Conservation (phyloP, 2,888 invertebrate species). For the Furcula furcula region DNA sequence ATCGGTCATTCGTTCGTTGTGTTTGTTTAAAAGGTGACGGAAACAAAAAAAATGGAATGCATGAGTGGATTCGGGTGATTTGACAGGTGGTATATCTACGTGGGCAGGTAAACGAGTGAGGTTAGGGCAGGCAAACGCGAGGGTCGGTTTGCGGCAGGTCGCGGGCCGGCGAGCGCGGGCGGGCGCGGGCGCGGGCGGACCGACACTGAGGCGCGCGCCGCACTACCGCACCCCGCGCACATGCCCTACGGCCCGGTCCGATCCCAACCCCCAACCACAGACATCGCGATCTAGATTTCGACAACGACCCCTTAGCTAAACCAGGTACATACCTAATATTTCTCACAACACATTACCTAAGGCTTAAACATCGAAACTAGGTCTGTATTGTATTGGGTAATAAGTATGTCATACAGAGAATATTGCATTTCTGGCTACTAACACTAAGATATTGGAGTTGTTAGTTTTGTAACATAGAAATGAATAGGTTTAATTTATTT, state of each 20-base stretch:
- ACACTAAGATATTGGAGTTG: too few species aligned
- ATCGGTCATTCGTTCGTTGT: conserved; percentile 22
- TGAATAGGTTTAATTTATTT: too few species aligned
- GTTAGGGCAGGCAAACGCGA: conserved; percentile 57
- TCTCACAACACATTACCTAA: conserved; percentile 8
- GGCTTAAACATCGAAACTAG: too few species aligned
- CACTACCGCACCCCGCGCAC: conserved; percentile 45
- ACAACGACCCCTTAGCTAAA: conserved; percentile 32
- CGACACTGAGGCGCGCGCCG: conserved; percentile 77
- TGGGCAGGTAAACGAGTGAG: conserved; percentile 60
- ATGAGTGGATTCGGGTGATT: conserved; percentile 29
- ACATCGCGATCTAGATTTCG: conserved; percentile 53
- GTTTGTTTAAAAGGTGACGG: conserved; percentile 10
- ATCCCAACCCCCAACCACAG: conserved; percentile 33
- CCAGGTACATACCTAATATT: conserved; percentile 7
- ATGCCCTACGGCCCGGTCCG: conserved; percentile 32
- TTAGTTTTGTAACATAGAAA: too few species aligned
- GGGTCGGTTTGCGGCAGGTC: conserved; percentile 65
- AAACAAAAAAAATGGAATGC: conserved; percentile 14
- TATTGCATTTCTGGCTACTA: too few species aligned
- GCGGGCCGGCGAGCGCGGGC: conserved; percentile 65
- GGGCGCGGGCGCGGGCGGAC: conserved; percentile 77
- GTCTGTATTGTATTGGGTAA: too few species aligned
- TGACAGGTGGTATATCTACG: conserved; percentile 52
- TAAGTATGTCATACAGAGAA: too few species aligned